Evolutionary conservation across 2,113 vertebrate genomes (phyloP).

Genomic region (Oceanites oceanicus): DNA sequence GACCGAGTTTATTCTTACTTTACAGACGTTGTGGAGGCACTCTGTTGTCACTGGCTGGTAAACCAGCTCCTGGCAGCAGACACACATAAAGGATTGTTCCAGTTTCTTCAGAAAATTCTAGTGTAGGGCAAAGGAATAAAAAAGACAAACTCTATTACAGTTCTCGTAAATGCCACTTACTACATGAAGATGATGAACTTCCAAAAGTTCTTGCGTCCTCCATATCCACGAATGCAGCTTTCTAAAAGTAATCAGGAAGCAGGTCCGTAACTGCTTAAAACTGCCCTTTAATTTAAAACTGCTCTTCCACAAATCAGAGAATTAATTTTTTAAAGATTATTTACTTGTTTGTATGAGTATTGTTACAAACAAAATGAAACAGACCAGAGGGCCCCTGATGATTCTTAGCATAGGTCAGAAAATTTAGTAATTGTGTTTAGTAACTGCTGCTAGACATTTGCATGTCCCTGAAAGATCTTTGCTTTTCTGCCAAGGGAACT

Average conservation of each 20-base stretch:
- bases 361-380: neutral
- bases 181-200: neutral
- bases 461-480: neutral
- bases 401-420: neutral
- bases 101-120: constrained; percentile 97
- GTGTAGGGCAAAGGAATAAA: constrained; percentile 6
- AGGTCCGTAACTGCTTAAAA: neutral
- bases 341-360: neutral
- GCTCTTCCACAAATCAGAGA: neutral
- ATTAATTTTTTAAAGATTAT: neutral
- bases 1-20: constrained; percentile 76
- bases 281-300: neutral
- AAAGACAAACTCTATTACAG: neutral
- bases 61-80: constrained; percentile 98
- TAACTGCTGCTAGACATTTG: neutral
- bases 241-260: neutral
- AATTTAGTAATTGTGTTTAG: neutral
- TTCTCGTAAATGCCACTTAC: neutral
- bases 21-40: constrained; percentile 97
- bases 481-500: neutral
- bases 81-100: constrained; percentile 98
- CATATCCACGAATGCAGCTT: neutral
- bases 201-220: neutral
- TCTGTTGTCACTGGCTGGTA: constrained; percentile 94
- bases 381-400: neutral